A percentile compares a stretch with the other conserved stretches of the same genome.
Conservation (phyloP, 2,888 invertebrate genomes). For the Lochmaea capreae region DNA sequence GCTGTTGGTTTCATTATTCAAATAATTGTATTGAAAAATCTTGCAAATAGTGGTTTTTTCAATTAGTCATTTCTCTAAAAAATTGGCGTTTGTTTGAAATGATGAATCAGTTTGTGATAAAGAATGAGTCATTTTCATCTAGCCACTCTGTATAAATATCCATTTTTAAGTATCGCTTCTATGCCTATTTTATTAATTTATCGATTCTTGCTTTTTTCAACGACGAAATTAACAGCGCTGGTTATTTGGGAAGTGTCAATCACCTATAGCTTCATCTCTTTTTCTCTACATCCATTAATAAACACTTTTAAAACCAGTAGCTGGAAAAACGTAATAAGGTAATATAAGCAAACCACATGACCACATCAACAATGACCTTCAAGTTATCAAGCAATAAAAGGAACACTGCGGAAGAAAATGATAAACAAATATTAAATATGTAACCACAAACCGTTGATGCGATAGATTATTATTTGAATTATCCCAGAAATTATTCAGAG, state of each 20-base stretch:
- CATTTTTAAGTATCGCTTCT: background rate
- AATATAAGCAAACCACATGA: constrained; percentile 34
- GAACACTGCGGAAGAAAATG: background rate
- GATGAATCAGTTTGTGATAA: too few relatives aligned
- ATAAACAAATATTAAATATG: constrained; percentile 5
- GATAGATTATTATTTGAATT: background rate
- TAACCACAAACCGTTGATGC: background rate
- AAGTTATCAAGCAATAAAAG: constrained; percentile 14
- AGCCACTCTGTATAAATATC: background rate
- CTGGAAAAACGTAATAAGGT: constrained; percentile 31
- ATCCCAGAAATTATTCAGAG: background rate
- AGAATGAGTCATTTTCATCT: background rate
- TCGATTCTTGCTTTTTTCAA: background rate
- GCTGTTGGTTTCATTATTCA: too few relatives aligned
- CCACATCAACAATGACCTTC: constrained; percentile 39
- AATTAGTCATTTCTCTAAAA: too few relatives aligned
- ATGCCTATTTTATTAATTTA: background rate
- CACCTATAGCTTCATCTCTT: background rate
- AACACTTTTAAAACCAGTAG: constrained; percentile 6
- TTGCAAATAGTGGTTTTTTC: too few relatives aligned
- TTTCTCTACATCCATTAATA: background rate
- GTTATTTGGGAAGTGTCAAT: background rate
- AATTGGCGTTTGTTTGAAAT: too few relatives aligned
- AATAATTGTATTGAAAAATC: too few relatives aligned
- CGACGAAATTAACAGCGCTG: background rate